Evolutionary conservation across 2,113 vertebrate genomes (phyloP), one percentile per base, ranked within the genome.

Genomic region (Seriola dumerili): DNA sequence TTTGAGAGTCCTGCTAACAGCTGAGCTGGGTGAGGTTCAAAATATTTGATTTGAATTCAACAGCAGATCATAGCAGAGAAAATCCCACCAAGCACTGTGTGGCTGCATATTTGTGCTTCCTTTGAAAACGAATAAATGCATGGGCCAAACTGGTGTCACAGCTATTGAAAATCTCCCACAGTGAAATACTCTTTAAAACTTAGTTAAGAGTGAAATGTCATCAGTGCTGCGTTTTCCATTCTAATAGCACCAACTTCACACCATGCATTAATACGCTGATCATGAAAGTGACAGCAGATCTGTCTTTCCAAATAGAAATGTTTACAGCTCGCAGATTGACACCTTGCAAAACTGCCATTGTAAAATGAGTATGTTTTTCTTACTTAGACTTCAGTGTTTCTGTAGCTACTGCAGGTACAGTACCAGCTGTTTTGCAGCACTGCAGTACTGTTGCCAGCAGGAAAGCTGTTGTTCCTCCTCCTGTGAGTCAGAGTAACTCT

Each of bases 41-140:
- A 92, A 93, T 93, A 90, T 92, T 93, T 94, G 83, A 93, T 94
- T 94, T 90, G 85, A 93, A 95, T 94, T 93, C 84, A 91, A 78
- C 86, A 80, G 88, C 82, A 93, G 90, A 94, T 94, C 90, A 93
- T 81, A 90, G 92, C 73, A 52, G 61, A 89, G 82, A 90, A 93
- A 93, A 92, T 82, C 68, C 83, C 86, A 86, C 67, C 89, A 76
- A 88, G 88, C 73, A 77, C 84, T 29, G 79, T 72, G 82, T 72
- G 82, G 89, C 77, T 91, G 72, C 74, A 65, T 87, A 72, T 88
- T 85, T 87, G 71, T 62, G 52, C 75, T 34, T 68, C 71, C 64
- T 73, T 77, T 67, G 54, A 76, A 90, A 89, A 90, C 82, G 89
- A 93, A 90, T 92, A 90, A 90, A 93, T 86, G 78, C 72, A 83